Evolutionary conservation across 2,113 vertebrate genomes (phyloP), one percentile per base, ranked within the genome.

Genomic region (Sisor rabdophorus): DNA sequence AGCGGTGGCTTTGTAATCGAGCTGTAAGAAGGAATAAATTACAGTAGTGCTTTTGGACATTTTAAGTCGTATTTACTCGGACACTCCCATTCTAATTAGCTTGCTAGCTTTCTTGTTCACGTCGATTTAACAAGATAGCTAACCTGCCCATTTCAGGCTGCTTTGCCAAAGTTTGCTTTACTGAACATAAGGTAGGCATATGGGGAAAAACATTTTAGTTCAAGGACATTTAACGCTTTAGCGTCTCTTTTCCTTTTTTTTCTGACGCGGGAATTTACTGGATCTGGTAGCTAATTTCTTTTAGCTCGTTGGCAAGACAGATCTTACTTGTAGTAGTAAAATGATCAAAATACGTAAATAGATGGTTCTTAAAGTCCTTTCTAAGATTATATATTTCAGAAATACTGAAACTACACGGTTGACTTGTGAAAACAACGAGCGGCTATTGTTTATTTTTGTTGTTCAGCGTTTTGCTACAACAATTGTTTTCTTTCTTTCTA

Each of bases 41-140:
- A 4, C 5, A 53, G 6, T 26, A 3, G 9, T 8, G 10, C 40
- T 28, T 69, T n/a, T 2, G 55, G 30, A 54, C 11, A 71, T 64
- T 78, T 44, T 36, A 3, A 40, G 7, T 0, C 13, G 15, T 64
- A 22, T 63, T 55, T 60, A 5, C 11, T 0, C 17, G 69, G 77
- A 70, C 77, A 78, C 77, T 78, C 77, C 77, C 70, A 65, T 72
- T 56, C 70, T 65, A 71, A 47, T 64, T 52, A 64, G 44, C 76
- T 2, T 63, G 44, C 44, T 68, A 47, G 63, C 63, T 75, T 67
- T 32, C 58, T 40, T 40, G n/a, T 36, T 8, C 15, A 28, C 53
- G 17, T 47, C 44, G 9, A 56, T 22, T 13, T 48, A 8, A n/a
- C 10, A n/a, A 60, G 71, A 15, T 32, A 5, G n/a, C 10, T 28